Conservation (phyloP, 2,888 invertebrate genomes). For the Drosophila mettleri region DNA sequence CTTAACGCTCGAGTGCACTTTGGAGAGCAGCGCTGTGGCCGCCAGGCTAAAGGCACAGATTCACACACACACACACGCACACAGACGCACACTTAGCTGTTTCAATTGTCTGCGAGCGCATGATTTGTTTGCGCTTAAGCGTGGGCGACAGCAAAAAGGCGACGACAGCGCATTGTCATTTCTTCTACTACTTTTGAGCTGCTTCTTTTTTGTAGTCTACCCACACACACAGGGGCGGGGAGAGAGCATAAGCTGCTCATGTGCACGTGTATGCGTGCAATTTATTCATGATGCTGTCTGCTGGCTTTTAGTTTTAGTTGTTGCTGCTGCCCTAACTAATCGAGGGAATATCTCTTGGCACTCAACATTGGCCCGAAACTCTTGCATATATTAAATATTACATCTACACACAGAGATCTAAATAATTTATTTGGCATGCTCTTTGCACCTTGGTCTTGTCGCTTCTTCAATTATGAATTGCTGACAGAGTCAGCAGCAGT, state of each 20-base stretch:
- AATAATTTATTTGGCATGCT: conserved; percentile 29
- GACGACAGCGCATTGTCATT: conserved; percentile 53
- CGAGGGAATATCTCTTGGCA: conserved; percentile 57
- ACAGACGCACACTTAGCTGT: conserved; percentile 12
- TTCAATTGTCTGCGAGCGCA: conserved; percentile 74
- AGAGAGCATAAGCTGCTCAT: conserved; percentile 10
- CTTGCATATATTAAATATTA: conserved; percentile 54
- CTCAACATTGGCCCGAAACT: conserved; percentile 33
- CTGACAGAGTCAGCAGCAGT: conserved; percentile 20
- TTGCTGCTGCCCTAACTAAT: conserved; percentile 54
- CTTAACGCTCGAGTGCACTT: conserved; percentile 80
- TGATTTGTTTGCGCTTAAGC: conserved; percentile 78
- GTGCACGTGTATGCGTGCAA: conserved; percentile 49
- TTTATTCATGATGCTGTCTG: conserved; percentile 65
- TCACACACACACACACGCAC: conserved; percentile 27
- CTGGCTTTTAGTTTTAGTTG: conserved; percentile 17
- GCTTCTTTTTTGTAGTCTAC: conserved; percentile 29
- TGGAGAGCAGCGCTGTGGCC: conserved; percentile 38
- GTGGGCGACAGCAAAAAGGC: conserved; percentile 54
- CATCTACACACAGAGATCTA: conserved; percentile 12
- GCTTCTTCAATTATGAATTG: conserved; percentile 41
- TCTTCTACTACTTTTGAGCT: conserved; percentile 17
- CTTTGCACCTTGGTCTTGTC: conserved; percentile 33
- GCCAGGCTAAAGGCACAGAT: conserved; percentile 28
- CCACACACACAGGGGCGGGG: conserved; percentile 1